phyloP scores from a whole-genome alignment of 2,888 invertebrate species.

The Drosophila parthenogenetica region DNA sequence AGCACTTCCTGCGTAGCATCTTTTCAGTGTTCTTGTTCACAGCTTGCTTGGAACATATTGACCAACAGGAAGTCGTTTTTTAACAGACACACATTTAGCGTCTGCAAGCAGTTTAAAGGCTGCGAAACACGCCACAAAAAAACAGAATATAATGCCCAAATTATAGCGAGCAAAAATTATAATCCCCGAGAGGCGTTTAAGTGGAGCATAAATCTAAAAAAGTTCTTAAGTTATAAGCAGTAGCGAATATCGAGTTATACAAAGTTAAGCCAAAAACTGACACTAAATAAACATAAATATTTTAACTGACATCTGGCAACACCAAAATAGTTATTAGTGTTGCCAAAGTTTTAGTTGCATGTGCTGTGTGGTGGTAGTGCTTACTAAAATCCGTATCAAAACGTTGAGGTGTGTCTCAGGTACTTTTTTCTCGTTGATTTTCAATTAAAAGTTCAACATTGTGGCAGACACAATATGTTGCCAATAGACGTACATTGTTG shows the following conservation, averaged over 20 bases:
- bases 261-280: conserved; percentile 1
- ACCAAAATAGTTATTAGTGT: not conserved
- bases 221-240: not conserved
- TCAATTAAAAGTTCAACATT: conserved; percentile 64
- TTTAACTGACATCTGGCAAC: conserved; percentile 9
- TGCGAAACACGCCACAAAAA: not conserved
- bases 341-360: conserved; percentile 38
- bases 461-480: conserved; percentile 15
- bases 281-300: conserved; percentile 21
- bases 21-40: conserved; percentile 1
- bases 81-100: conserved; percentile 15
- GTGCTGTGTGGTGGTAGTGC: conserved; percentile 36
- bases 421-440: conserved; percentile 44
- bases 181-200: not conserved
- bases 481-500: no score
- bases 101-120: not conserved
- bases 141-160: not conserved
- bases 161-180: not conserved
- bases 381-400: conserved; percentile 40
- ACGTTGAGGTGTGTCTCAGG: conserved; percentile 35
- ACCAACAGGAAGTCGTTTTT: conserved; percentile 37
- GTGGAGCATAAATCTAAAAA: not conserved
- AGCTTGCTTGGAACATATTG: conserved; percentile 39
- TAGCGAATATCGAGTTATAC: not conserved
- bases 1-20: conserved; percentile 5